Percentiles rank a stretch among this genome's conserved stretches.
phyloP scores from a whole-genome alignment of 2,113 vertebrate genomes.

The Channa maculata region DNA sequence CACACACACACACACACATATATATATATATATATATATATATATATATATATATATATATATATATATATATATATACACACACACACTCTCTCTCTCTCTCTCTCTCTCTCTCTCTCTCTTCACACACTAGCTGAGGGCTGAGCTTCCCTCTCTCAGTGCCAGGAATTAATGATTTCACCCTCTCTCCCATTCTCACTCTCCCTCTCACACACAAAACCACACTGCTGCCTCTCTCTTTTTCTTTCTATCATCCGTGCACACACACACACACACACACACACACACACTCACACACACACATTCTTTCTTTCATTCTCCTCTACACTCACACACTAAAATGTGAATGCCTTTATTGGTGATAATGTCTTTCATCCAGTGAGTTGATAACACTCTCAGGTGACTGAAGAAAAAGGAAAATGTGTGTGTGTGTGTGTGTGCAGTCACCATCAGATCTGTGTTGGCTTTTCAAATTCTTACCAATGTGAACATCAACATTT shows the following conservation, averaged over 20 bases:
- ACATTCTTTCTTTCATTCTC: neutral
- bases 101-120: neutral
- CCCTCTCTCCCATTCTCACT: conserved; percentile 37
- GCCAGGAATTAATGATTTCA: conserved; percentile 64
- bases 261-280: conserved; percentile 15
- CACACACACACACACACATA: too few species aligned
- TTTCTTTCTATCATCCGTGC: neutral
- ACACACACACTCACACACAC: neutral
- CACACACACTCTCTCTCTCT: too few species aligned
- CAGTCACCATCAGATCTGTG: too few species aligned
- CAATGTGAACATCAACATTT: neutral
- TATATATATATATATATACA: too few species aligned
- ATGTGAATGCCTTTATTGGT: conserved; percentile 25
- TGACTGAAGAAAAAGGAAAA: neutral
- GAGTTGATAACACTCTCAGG: conserved; percentile 12
- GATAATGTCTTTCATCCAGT: conserved; percentile 25
- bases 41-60: too few species aligned
- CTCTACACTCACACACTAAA: conserved; percentile 7
- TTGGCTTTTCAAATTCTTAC: neutral
- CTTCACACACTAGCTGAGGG: conserved; percentile 25
- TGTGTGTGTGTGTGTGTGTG: too few species aligned
- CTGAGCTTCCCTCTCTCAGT: conserved; percentile 26
- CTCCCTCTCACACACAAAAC: conserved; percentile 36
- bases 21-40: too few species aligned
- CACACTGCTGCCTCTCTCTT: conserved; percentile 2